phyloP scores from a whole-genome alignment of 2,888 invertebrate genomes.

The Dascillus cervinus region DNA sequence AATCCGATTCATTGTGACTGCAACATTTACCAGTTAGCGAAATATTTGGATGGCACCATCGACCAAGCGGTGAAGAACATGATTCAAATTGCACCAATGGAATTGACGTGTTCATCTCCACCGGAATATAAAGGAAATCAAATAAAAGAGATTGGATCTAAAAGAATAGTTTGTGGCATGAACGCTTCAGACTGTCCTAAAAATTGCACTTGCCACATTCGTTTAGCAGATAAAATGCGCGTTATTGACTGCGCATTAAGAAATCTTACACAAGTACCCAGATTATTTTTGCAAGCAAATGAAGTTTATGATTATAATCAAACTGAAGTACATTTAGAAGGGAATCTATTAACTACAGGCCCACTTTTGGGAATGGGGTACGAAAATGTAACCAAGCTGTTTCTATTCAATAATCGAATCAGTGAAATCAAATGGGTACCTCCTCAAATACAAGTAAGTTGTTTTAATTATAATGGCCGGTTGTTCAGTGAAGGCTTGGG shows the following conservation, averaged over 20 bases:
- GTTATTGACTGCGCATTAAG: constrained; percentile 49
- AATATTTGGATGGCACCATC: constrained; percentile 44
- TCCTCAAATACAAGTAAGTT: constrained; percentile 36
- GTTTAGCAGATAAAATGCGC: constrained; percentile 42
- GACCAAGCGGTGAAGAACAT: constrained; percentile 25
- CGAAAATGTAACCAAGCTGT: constrained; percentile 43
- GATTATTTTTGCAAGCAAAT: constrained; percentile 9
- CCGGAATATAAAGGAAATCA: constrained; percentile 17
- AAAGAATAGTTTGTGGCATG: constrained; percentile 44
- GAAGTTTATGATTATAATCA: constrained; percentile 12
- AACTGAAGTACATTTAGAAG: constrained; percentile 23
- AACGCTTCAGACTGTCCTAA: constrained; percentile 43
- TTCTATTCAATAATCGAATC: constrained; percentile 45
- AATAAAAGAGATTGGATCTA: constrained; percentile 37
- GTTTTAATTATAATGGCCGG: too few species aligned
- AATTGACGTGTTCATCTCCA: constrained; percentile 45
- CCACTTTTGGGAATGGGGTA: constrained; percentile 35
- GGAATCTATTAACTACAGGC: constrained; percentile 15
- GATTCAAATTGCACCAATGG: constrained; percentile 17
- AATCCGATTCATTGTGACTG: constrained; percentile 61
- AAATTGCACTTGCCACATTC: constrained; percentile 46
- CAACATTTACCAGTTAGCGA: constrained; percentile 45
- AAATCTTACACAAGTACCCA: constrained; percentile 43
- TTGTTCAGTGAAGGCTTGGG: too few species aligned
- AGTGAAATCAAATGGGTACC: constrained; percentile 43